These are phyloP conservation scores for Ornithoptera priamus DNA, from an alignment of 2,888 invertebrate species.

Conservation along the genomic window DNA sequence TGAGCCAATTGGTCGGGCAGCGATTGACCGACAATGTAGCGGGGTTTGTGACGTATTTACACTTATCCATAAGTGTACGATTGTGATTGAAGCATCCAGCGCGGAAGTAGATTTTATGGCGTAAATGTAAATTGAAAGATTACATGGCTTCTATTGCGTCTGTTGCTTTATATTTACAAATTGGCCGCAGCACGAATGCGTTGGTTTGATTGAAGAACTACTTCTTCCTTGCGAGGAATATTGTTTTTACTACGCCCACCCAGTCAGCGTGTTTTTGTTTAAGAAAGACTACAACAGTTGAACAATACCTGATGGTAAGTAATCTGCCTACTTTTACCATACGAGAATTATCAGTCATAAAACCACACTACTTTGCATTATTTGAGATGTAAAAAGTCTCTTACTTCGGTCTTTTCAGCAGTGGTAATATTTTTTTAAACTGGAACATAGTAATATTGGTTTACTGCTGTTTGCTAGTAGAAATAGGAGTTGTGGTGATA, in stretches of 20 bases:
- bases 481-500: no score
- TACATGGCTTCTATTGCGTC: conserved; percentile 8
- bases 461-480: no score
- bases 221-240: neutral
- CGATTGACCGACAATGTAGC: conserved; percentile 26
- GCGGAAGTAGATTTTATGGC: conserved; percentile 24
- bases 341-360: no score
- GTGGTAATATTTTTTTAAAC: no score
- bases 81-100: conserved; percentile 9
- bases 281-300: no score
- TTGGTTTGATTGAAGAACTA: neutral
- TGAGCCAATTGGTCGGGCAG: conserved; percentile 17
- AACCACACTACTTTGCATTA: no score
- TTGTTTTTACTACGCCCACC: neutral
- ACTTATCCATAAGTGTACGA: neutral
- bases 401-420: no score
- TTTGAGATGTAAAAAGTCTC: no score
- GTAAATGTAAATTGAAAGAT: conserved; percentile 28
- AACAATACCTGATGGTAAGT: no score
- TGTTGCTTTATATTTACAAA: neutral
- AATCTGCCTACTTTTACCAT: no score
- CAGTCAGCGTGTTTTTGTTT: neutral
- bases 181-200: neutral
- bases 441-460: no score
- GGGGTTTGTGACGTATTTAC: conserved; percentile 10